Conservation (phyloP, 2,888 invertebrate genomes). For the Agrochola litura region DNA sequence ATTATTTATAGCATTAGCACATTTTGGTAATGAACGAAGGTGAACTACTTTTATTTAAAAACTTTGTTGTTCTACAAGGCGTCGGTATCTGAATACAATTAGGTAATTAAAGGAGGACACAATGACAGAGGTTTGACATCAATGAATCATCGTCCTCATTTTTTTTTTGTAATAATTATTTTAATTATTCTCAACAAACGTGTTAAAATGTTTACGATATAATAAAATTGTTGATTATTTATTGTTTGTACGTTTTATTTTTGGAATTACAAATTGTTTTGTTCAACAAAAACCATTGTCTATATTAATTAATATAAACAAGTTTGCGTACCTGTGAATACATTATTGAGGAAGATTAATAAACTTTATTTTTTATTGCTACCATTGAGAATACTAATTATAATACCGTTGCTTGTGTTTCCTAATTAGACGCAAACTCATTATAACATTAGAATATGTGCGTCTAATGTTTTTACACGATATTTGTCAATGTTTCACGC, state of each 20-base stretch:
- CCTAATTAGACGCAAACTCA: slow-evolving; percentile 41
- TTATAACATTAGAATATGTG: slow-evolving; percentile 10
- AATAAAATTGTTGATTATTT: slow-evolving; percentile 26
- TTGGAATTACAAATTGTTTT: slow-evolving; percentile 21
- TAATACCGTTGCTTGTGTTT: slow-evolving; percentile 12
- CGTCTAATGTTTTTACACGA: neutral
- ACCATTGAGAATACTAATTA: slow-evolving; percentile 16
- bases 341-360: slow-evolving; percentile 56
- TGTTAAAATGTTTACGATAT: slow-evolving; percentile 28
- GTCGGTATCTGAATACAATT: neutral
- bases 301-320: slow-evolving; percentile 25
- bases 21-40: neutral
- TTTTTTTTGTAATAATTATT: slow-evolving; percentile 21
- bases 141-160: neutral
- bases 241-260: slow-evolving; percentile 10
- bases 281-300: slow-evolving; percentile 35
- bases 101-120: neutral
- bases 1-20: neutral
- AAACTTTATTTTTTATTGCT: slow-evolving; percentile 57
- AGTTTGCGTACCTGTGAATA: slow-evolving; percentile 14
- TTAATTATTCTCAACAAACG: slow-evolving; percentile 6
- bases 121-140: neutral
- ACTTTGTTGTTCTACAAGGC: neutral
- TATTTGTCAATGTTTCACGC: neutral
- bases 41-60: neutral